phyloP scores from a whole-genome alignment of 2,113 vertebrate genomes.

The Phocoena sinus region DNA sequence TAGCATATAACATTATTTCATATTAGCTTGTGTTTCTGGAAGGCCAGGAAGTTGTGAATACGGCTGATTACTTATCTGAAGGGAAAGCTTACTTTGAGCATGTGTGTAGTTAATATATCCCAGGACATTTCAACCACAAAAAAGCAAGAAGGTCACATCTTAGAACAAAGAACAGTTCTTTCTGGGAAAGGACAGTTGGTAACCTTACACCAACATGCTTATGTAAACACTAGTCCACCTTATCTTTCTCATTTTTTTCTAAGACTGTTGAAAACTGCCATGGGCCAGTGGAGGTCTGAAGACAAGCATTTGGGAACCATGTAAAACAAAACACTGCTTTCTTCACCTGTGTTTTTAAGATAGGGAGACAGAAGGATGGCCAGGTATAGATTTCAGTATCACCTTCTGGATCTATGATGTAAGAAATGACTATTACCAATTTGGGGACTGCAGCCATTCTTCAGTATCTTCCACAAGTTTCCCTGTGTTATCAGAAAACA shows the following conservation, averaged over 20 bases:
- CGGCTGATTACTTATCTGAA: not conserved
- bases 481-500: conserved; percentile 48
- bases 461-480: not conserved
- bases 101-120: not conserved
- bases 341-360: not conserved
- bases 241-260: conserved; percentile 14
- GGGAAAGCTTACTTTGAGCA: not conserved
- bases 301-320: not conserved
- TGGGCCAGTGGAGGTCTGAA: not conserved
- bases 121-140: not conserved
- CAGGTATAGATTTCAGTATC: not conserved
- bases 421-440: not conserved
- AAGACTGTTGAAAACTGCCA: not conserved
- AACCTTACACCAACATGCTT: not conserved
- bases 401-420: not conserved
- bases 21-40: not conserved
- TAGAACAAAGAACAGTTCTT: conserved; percentile 25
- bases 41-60: not conserved
- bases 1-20: not conserved
- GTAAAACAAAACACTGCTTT: not conserved
- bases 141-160: conserved; percentile 6
- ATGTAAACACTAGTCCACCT: not conserved
- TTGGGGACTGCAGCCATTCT: not conserved
- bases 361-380: not conserved
- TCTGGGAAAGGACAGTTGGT: not conserved